These are phyloP conservation scores for Oncorhynchus kisutch DNA, from an alignment of 2,113 vertebrate species.

Conservation along the genomic window DNA sequence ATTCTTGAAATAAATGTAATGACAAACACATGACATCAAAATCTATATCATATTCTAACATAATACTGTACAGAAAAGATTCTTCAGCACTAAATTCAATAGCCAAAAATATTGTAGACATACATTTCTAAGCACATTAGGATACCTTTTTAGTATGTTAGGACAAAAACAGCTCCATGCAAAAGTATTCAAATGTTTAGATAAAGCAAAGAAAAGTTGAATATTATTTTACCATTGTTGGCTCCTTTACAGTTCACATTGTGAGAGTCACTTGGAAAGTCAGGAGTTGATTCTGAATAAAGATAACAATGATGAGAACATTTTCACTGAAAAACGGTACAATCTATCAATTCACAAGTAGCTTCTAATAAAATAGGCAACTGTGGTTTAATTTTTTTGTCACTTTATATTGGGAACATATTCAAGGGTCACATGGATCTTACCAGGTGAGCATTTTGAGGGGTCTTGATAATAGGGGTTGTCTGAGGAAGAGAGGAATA, in stretches of 20 bases:
- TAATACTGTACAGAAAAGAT: not conserved
- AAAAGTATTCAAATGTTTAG: not conserved
- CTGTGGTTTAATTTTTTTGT: not conserved
- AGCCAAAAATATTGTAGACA: no score
- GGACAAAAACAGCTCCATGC: not conserved
- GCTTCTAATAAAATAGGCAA: no score
- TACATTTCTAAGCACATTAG: no score
- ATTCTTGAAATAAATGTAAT: not conserved
- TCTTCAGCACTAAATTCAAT: not conserved
- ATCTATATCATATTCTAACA: not conserved
- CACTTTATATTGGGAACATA: not conserved
- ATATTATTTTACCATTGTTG: slow-evolving; percentile 66
- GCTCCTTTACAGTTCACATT: slow-evolving; percentile 86
- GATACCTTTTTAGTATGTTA: not conserved
- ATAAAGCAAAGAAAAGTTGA: not conserved
- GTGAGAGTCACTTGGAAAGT: slow-evolving; percentile 90
- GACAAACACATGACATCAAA: not conserved
- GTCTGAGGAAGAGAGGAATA: slow-evolving; percentile 56
- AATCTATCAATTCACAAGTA: no score
- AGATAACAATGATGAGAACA: not conserved
- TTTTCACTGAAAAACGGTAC: no score
- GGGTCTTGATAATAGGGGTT: slow-evolving; percentile 66
- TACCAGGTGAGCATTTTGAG: slow-evolving; percentile 71
- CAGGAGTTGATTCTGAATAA: slow-evolving; percentile 72
- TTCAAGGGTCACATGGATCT: slow-evolving; percentile 15